Evolutionary conservation across 2,113 vertebrate species (phyloP).

Genomic region (Cercopithecus mona): DNA sequence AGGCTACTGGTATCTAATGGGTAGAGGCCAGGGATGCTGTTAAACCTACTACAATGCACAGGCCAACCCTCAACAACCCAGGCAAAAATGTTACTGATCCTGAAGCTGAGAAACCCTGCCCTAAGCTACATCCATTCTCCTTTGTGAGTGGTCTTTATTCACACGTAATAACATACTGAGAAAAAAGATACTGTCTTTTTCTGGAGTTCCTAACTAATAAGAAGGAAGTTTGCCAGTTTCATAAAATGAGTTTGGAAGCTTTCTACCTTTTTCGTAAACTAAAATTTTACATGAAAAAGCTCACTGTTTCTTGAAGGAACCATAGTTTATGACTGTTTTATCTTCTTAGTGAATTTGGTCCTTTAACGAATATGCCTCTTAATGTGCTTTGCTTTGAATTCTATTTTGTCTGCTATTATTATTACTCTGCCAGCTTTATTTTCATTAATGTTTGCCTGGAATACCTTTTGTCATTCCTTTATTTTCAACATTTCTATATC

Average conservation of each 20-base stretch:
- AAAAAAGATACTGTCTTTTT: neutral
- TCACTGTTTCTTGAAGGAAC: neutral
- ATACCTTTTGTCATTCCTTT: neutral
- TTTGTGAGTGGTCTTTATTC: neutral
- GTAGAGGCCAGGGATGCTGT: neutral
- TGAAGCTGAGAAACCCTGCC: neutral
- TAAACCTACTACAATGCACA: neutral
- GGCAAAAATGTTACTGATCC: neutral
- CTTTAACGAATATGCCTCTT: neutral
- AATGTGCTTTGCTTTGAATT: conserved; percentile 13
- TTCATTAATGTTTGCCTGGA: neutral
- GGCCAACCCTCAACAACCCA: neutral
- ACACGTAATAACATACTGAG: neutral
- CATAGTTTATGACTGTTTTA: neutral
- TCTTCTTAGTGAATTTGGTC: neutral
- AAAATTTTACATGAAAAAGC: neutral
- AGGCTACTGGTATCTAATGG: neutral
- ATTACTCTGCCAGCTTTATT: neutral
- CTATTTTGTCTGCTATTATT: neutral
- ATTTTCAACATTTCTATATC: neutral
- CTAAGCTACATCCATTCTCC: neutral
- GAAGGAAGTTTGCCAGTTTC: neutral
- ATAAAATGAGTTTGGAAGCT: conserved; percentile 14
- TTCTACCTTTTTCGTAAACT: neutral
- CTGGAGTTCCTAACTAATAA: neutral